These are phyloP conservation scores for Orientallactaga bullata DNA, from an alignment of 2,113 vertebrate genomes.

Conservation along the genomic window DNA sequence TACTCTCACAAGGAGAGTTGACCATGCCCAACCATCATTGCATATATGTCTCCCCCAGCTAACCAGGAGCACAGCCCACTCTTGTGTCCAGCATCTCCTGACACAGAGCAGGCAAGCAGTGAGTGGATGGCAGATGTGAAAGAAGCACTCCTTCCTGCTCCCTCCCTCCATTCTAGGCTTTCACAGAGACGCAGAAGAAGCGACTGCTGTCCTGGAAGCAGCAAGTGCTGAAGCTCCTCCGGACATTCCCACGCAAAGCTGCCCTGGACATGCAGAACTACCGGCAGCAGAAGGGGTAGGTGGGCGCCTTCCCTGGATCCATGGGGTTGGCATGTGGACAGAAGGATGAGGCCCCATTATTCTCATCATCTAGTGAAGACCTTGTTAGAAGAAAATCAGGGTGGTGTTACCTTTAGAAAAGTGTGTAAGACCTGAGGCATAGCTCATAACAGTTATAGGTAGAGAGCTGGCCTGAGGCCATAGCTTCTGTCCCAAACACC, in stretches of 20 bases:
- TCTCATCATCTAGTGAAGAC: neutral
- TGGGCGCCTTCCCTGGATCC: neutral
- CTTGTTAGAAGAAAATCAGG: constrained; percentile 33
- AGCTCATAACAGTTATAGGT: too few species aligned
- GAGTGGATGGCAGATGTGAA: neutral
- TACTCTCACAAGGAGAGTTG: neutral
- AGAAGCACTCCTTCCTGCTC: neutral
- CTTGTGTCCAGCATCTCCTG: neutral
- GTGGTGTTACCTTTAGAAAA: neutral
- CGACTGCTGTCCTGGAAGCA: constrained; percentile 96
- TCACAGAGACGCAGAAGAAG: constrained; percentile 97
- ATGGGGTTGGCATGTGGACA: neutral
- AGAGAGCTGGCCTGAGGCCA: too few species aligned
- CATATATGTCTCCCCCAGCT: neutral
- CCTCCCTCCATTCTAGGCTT: constrained; percentile 88
- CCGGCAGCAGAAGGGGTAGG: constrained; percentile 94
- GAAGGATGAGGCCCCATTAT: neutral
- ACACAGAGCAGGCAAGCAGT: neutral
- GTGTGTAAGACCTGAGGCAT: too few species aligned
- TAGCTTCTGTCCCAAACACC: neutral
- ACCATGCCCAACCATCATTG: neutral
- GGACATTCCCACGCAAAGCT: constrained; percentile 94
- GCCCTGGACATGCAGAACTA: constrained; percentile 94
- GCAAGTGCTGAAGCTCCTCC: constrained; percentile 96
- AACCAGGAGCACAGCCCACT: neutral